Conservation (phyloP, 2,113 vertebrate genomes). For the Eretmochelys imbricata region DNA sequence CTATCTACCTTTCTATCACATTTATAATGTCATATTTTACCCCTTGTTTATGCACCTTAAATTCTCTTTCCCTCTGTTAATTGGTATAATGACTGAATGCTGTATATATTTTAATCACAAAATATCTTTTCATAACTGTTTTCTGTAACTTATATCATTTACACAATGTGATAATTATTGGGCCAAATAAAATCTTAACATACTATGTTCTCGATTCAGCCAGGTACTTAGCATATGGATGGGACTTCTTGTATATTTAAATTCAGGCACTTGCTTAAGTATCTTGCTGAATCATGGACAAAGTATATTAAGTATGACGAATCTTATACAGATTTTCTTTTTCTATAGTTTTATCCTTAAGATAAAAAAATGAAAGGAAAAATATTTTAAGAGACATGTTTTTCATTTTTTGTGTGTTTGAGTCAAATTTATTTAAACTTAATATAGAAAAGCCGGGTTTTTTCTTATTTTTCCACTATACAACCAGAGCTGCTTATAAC, state of each 20-base stretch:
- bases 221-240: neutral
- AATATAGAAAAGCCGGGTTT: neutral
- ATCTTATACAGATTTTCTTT: neutral
- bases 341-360: neutral
- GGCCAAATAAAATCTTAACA: neutral
- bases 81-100: neutral
- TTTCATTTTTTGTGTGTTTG: neutral
- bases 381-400: neutral
- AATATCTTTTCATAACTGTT: neutral
- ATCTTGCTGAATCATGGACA: neutral
- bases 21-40: neutral
- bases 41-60: neutral
- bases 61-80: neutral
- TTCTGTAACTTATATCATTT: neutral
- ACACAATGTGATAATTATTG: neutral
- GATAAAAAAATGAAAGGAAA: neutral
- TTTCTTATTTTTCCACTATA: neutral
- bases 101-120: neutral
- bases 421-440: neutral
- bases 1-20: neutral
- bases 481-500: neutral
- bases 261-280: neutral
- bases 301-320: neutral
- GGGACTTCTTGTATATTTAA: neutral
- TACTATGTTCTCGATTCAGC: neutral